These are phyloP conservation scores for Popillia japonica DNA, from an alignment of 1,140 invertebrate genomes.

Conservation along the genomic window DNA sequence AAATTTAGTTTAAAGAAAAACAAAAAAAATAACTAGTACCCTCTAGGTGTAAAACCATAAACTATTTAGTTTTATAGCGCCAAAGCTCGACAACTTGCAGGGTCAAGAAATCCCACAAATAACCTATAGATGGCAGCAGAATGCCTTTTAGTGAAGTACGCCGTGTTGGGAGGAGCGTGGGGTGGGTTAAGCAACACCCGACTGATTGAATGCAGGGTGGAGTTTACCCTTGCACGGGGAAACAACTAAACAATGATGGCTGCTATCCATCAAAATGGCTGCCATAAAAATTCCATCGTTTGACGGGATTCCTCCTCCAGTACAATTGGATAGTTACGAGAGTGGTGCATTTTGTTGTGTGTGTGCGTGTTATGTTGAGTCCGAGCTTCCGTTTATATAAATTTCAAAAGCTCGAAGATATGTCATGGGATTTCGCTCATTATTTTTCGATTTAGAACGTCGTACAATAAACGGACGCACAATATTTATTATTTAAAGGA, in stretches of 20 bases:
- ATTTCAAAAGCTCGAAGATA: slow-evolving; percentile 23
- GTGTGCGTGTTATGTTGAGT: neutral
- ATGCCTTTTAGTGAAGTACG: slow-evolving; percentile 44
- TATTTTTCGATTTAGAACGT: neutral
- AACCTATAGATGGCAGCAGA: slow-evolving; percentile 60
- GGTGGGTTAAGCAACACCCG: slow-evolving; percentile 51
- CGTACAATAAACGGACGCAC: neutral
- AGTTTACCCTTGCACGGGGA: slow-evolving; percentile 56
- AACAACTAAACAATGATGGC: slow-evolving; percentile 61
- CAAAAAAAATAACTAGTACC: slow-evolving; percentile 47
- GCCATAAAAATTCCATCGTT: slow-evolving; percentile 45
- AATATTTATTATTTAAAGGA: slow-evolving; percentile 7
- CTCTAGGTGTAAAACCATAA: slow-evolving; percentile 58
- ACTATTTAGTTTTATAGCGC: slow-evolving; percentile 54
- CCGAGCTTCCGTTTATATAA: slow-evolving; percentile 3
- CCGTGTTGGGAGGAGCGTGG: slow-evolving; percentile 46
- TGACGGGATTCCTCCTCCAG: neutral
- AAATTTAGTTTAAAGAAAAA: slow-evolving; percentile 38
- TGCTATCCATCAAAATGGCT: slow-evolving; percentile 61
- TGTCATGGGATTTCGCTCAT: neutral
- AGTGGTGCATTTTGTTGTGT: neutral
- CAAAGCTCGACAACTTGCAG: slow-evolving; percentile 49
- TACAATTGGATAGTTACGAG: slow-evolving; percentile 11
- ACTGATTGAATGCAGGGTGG: slow-evolving; percentile 61
- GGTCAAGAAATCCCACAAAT: slow-evolving; percentile 59